Evolutionary conservation across 2,797 vertebrate genomes (phyloP).

Genomic region (Steatocranus sp.): DNA sequence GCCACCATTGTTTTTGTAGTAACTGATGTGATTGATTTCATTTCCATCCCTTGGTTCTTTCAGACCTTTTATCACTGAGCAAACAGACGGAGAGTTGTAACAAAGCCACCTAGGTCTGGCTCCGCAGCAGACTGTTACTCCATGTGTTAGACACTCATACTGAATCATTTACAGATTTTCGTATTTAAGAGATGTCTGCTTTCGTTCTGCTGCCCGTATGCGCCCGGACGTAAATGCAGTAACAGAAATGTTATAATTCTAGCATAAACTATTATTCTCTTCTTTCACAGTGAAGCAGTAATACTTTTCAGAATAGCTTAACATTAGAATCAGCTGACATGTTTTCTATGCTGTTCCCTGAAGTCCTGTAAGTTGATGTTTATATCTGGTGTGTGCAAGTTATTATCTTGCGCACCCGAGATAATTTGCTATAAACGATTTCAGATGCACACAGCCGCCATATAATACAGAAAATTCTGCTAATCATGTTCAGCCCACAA

Average conservation of each 20-base stretch:
- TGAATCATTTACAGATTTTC: conserved; percentile 60
- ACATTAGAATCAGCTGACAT: background rate
- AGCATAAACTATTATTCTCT: background rate
- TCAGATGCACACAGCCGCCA: background rate
- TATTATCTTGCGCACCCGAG: background rate
- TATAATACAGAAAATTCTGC: background rate
- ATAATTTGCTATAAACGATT: background rate
- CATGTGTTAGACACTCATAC: conserved; percentile 58
- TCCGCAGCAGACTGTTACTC: conserved; percentile 58
- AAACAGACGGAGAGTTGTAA: conserved; percentile 63
- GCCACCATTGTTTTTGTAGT: background rate
- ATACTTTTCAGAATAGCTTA: background rate
- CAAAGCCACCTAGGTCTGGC: conserved; percentile 54
- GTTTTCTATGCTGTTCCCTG: background rate
- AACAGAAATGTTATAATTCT: background rate
- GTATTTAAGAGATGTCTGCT: conserved; percentile 51
- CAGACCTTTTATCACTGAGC: conserved; percentile 39
- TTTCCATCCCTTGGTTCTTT: conserved; percentile 39
- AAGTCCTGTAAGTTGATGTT: background rate
- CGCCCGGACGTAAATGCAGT: background rate
- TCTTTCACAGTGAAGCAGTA: background rate
- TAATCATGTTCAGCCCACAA: background rate
- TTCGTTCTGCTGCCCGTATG: conserved; percentile 52
- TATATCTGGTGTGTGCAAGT: background rate
- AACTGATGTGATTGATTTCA: conserved; percentile 50